Percentiles rank a stretch among this genome's conserved stretches.
phyloP scores from a whole-genome alignment of 2,113 vertebrate species.

The Spheniscus mendiculus region DNA sequence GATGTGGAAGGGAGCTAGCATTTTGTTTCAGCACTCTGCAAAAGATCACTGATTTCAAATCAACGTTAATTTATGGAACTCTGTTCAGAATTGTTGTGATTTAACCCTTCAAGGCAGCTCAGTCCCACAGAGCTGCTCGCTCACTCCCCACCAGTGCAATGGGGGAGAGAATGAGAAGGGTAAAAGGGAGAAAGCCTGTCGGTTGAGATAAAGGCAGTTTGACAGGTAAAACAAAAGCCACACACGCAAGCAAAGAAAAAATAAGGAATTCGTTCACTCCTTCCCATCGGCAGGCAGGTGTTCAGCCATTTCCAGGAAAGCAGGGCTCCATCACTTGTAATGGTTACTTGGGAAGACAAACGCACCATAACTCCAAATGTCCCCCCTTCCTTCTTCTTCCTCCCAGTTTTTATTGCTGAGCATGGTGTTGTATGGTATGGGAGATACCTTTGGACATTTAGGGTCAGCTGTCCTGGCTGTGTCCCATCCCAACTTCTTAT shows the following conservation, averaged over 20 bases:
- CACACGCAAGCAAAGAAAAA: background rate
- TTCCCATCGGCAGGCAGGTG: background rate
- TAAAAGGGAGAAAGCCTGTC: background rate
- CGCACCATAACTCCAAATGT: rapidly evolving
- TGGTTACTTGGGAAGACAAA: background rate
- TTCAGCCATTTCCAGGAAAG: background rate
- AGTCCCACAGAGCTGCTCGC: background rate
- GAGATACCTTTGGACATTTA: background rate
- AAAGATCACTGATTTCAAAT: background rate
- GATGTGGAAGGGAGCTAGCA: background rate
- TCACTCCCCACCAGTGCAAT: rapidly evolving
- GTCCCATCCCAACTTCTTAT: background rate
- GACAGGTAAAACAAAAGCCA: background rate
- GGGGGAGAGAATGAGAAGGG: background rate
- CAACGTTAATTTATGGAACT: background rate
- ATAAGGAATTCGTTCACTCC: background rate
- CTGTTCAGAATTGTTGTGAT: rapidly evolving
- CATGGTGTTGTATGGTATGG: background rate
- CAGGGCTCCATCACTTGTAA: background rate
- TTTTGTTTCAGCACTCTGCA: background rate
- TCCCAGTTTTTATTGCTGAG: background rate
- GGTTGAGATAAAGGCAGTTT: background rate
- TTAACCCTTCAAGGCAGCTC: background rate
- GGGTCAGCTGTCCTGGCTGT: background rate
- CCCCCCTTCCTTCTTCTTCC: background rate